A percentile compares a stretch with the other conserved stretches of the same genome.
These are phyloP conservation scores for Paguma larvata DNA, from an alignment of 2,797 vertebrate species.

Conservation along the genomic window DNA sequence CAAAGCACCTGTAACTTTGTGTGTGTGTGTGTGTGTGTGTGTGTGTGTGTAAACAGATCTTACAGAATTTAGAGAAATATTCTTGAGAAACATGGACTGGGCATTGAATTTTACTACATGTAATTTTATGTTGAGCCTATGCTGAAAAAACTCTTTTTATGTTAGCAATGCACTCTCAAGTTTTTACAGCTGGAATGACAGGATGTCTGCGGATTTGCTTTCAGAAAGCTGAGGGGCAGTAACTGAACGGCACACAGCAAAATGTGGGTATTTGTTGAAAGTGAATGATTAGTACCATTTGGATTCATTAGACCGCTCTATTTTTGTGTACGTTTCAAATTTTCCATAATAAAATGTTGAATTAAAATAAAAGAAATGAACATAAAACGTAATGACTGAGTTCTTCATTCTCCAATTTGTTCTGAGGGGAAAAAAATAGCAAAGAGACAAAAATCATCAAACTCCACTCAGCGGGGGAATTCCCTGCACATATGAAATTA, in stretches of 20 bases:
- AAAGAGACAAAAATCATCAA: slow-evolving; percentile 43
- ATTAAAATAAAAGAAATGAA: slow-evolving; percentile 68
- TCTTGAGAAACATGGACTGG: slow-evolving; percentile 50
- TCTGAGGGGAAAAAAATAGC: not conserved
- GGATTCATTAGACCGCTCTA: slow-evolving; percentile 42
- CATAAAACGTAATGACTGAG: slow-evolving; percentile 54
- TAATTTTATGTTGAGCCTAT: not conserved
- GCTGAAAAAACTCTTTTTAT: slow-evolving; percentile 33
- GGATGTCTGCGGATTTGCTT: slow-evolving; percentile 46
- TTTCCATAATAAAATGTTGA: slow-evolving; percentile 55
- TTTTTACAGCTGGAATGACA: slow-evolving; percentile 30
- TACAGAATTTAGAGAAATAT: slow-evolving; percentile 38
- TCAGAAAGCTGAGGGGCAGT: slow-evolving; percentile 28
- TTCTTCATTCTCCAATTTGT: slow-evolving; percentile 62
- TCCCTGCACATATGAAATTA: not conserved
- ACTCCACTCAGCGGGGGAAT: not conserved
- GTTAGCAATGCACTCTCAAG: not conserved
- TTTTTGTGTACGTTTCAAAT: slow-evolving; percentile 43
- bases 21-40: not conserved
- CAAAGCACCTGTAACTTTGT: not conserved
- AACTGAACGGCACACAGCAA: not conserved
- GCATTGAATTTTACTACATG: slow-evolving; percentile 51
- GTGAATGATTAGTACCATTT: slow-evolving; percentile 51
- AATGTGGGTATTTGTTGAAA: slow-evolving; percentile 59
- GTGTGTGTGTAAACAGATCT: not conserved